Percentiles rank a stretch among this genome's conserved stretches.
Conservation (phyloP, 1,140 invertebrate species). For the Cephus cinctus region DNA sequence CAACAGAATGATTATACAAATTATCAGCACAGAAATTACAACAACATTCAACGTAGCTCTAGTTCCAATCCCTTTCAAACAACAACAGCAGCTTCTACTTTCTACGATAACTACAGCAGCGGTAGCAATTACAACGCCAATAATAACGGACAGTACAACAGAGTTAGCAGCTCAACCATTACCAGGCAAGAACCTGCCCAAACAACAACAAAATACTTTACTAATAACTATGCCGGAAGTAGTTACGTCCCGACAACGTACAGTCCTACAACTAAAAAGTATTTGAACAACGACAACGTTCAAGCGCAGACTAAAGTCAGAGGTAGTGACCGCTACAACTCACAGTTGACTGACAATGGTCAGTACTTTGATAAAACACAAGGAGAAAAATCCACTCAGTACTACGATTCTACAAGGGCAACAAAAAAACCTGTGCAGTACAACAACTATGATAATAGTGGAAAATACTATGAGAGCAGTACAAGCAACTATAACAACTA, state of each 20-base stretch:
- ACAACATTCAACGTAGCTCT: conserved; percentile 42
- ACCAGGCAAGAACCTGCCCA: conserved; percentile 26
- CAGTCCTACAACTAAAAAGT: conserved; percentile 46
- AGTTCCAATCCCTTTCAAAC: conserved; percentile 38
- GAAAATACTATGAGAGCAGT: conserved; percentile 45
- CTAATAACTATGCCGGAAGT: conserved; percentile 52
- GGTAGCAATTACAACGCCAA: conserved; percentile 34
- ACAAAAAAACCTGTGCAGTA: conserved; percentile 45
- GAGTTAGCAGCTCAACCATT: conserved; percentile 41
- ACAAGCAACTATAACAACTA: conserved; percentile 30
- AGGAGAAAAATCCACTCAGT: conserved; percentile 33
- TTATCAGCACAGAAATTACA: conserved; percentile 45
- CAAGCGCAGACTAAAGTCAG: not conserved
- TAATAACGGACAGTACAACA: conserved; percentile 41
- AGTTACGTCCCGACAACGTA: conserved; percentile 56
- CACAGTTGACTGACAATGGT: conserved; percentile 15
- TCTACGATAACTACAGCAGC: conserved; percentile 30
- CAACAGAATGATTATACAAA: conserved; percentile 37
- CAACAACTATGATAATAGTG: conserved; percentile 37
- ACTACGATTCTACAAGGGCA: conserved; percentile 41
- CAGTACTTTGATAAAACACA: conserved; percentile 36
- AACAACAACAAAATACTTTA: conserved; percentile 39
- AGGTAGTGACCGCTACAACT: conserved; percentile 20
- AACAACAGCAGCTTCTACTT: conserved; percentile 28
- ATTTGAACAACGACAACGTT: conserved; percentile 18